Base-by-base conservation (phyloP, 2,113 vertebrate genomes). In the Rallus limicola region DNA sequence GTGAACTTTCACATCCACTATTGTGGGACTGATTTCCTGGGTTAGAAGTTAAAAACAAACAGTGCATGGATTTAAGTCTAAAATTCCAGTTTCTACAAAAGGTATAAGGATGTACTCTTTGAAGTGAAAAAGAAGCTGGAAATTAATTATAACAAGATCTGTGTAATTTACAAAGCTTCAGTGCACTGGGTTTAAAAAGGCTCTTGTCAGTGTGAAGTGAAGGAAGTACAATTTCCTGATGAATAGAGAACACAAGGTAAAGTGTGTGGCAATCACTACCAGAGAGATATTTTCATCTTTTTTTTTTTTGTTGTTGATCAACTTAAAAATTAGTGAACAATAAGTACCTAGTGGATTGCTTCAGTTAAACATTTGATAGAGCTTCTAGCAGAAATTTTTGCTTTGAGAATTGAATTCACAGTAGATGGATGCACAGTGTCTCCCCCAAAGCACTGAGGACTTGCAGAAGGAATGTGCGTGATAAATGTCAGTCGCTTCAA, bases 221-320 rank as follows among this genome's bases (percentile, higher is more conserved):
- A 97, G 93, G 93, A 98, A 97, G 75, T 92, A 95, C 82, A 97
- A 96, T 97, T 97, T 98, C 93, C 93, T 96, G 93, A 95, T 81
- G 81, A 78, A 20, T 19, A 92, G 65, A 34, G 80, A 97, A 86
- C 83, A 91, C 68, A 79, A 88, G 23, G 44, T 93, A 95, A 95
- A 97, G 42, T 70, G 36, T 95, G 55, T 52, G 94, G 81, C 91
- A 97, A 95, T 97, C 94, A 95, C 63, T 86, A 40, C 4, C 5
- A 76, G 82, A 96, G 60, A 91, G 42, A 71, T 82, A 74, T 95
- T 93, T 93, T 65, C 8, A 89, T 72, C 9, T 25, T 25, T 19
- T 56, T 56, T 56, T 77, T 60, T 92, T 94, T 88, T 87, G 31
- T 92, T 87, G 52, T 95, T 96, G 91, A 96, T 94, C 88, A 91